Evolutionary conservation across 2,797 vertebrate genomes (phyloP), one percentile per base, ranked within the genome.

Genomic region (Sparidentex hasta): DNA sequence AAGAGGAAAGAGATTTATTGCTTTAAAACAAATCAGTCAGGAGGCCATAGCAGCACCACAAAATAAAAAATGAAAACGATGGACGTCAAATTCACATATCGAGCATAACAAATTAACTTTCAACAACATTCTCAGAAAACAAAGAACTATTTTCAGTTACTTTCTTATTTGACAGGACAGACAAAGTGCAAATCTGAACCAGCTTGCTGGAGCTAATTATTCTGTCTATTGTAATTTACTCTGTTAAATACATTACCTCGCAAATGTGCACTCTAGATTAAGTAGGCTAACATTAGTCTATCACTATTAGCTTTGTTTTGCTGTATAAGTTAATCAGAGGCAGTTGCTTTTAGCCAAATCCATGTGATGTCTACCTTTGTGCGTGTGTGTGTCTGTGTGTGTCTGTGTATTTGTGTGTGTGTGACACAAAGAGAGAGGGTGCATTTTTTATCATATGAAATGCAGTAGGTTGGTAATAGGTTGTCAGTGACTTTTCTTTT

Each of bases 251-350:
- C 56, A 81, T 79, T 66, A 54, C 7, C 29, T 64, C 57, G 29
- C 58, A 71, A 77, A 74, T 65, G 63, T 81, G 61, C 71, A 33
- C 64, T 81, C 52, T 47, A 72, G 47, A 78, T 79, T 69, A 64
- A 81, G 62, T 47, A 44, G 58, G 20, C 63, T 59, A 67, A 71
- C 62, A 68, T 77, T 55, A 74, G 72, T 78, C 74, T 59, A 33
- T 81, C 48, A 52, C 38, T 65, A 57, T 73, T 82, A 55, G 56
- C 71, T 82, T 78, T 70, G 52, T 63, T 79, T 78, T 75, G 41
- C 8, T 9, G 23, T 78, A 65, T 80, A 80, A 73, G 65, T 64
- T 25, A 52, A 46, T 57, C 56, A 52, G 70, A 80, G 59, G 61
- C 33, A 62, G 46, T 75, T 62, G 72, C 20, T 74, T 12, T 74